Evolutionary conservation across 1,140 invertebrate genomes (phyloP).

Genomic region (Hestina assimilis): DNA sequence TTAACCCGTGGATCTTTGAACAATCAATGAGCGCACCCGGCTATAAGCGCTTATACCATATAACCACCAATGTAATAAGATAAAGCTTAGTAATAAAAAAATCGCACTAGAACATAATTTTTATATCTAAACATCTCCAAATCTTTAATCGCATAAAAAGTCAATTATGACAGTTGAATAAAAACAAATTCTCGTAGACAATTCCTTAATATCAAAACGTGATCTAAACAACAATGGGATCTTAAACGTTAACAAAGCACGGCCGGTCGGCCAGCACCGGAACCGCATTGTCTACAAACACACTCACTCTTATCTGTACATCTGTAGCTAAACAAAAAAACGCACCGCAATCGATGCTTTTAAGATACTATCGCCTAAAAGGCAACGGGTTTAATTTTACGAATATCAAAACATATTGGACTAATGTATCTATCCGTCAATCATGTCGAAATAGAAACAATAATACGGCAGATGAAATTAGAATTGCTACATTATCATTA

Average conservation of each 20-base stretch:
- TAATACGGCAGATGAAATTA: background rate
- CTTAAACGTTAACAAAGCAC: background rate
- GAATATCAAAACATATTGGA: slow-evolving; percentile 6
- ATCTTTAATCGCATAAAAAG: background rate
- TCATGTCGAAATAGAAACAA: background rate
- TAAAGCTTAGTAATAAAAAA: no score
- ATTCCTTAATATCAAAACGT: background rate
- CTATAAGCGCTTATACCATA: no score
- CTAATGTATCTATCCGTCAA: slow-evolving; percentile 1
- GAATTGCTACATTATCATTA: background rate
- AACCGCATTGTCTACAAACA: slow-evolving; percentile 16
- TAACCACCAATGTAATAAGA: no score
- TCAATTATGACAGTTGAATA: background rate
- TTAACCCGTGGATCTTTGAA: no score
- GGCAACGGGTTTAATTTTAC: background rate
- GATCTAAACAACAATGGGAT: background rate
- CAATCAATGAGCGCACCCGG: no score
- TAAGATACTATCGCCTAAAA: slow-evolving; percentile 28
- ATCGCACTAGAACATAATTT: no score
- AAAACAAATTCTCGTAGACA: background rate
- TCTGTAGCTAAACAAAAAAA: slow-evolving; percentile 26
- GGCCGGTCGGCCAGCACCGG: background rate
- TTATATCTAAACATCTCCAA: background rate
- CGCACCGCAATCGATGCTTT: slow-evolving; percentile 29
- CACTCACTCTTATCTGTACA: background rate